Base-by-base conservation (phyloP, 1,140 invertebrate genomes). In the Achroia grisella region DNA sequence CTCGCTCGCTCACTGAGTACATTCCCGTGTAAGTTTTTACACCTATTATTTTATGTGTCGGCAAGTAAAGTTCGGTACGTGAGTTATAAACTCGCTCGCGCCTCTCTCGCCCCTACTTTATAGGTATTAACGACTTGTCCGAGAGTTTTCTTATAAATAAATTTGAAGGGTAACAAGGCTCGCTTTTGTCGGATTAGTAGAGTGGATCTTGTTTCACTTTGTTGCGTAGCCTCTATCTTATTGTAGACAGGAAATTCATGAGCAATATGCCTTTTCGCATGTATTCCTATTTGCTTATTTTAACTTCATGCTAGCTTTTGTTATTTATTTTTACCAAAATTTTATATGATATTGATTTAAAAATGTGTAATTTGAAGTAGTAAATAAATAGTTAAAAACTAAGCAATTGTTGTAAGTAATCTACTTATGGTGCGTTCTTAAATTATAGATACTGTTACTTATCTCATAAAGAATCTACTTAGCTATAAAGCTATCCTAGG, bases 71-170 rank as follows among this genome's bases (percentile, higher is more conserved):
- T 85, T 85, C 77, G 78, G 78, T 81, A 85, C 81, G 81, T 85
- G 81, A 85, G 81, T 83, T 85, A 85, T 85, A 85, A 85, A 85
- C 77, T 80, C 80, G 71, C 81, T 75, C 72, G 75, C 67, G 77
- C 72, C 75, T 78, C 74, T 80, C 77, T 80, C 75, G 79, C 77
- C 79, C 77, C 79, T 85, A 82, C 81, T 85, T 83, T 85, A 85
- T 85, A 83, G 77, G 81, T 85, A 85, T 85, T 85, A 85, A 85
- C 81, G 81, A 82, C 78, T 81, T 85, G 81, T 85, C 81, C 78
- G 71, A 82, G 81, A 85, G 78, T 82, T 85, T 85, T 85, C 81
- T 85, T 85, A 85, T 85, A 85, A 82, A 85, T 85, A 85, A 85
- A 85, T 85, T 85, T 85, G 81, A 85, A 85, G 75, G 81, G 81